phyloP scores from a whole-genome alignment of 2,888 invertebrate species.

The Lasioglossum leucozonium region DNA sequence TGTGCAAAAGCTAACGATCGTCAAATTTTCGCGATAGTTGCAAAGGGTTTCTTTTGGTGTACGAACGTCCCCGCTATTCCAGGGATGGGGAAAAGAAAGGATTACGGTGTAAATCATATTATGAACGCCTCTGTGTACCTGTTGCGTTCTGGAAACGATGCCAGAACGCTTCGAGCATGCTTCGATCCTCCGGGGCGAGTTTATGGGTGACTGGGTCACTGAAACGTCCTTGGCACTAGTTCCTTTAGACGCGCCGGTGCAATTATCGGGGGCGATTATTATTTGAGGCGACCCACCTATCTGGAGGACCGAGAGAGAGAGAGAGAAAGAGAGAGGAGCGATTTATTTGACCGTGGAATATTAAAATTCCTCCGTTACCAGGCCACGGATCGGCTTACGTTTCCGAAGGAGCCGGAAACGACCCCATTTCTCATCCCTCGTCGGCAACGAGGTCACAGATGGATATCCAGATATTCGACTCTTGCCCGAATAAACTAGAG shows the following conservation, averaged over 20 bases:
- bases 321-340: neutral
- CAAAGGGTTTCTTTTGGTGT: neutral
- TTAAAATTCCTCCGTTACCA: slow-evolving; percentile 33
- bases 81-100: neutral
- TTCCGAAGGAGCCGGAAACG: slow-evolving; percentile 45
- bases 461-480: slow-evolving; percentile 35
- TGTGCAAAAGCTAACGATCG: too few species aligned
- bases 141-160: slow-evolving; percentile 28
- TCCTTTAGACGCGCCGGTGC: neutral
- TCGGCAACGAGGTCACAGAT: slow-evolving; percentile 34
- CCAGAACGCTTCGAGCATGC: neutral
- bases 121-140: slow-evolving; percentile 6
- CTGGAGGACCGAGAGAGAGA: neutral
- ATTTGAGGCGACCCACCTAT: slow-evolving; percentile 1
- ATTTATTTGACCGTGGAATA: slow-evolving; percentile 40
- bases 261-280: slow-evolving; percentile 37
- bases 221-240: slow-evolving; percentile 8
- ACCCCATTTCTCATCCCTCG: slow-evolving; percentile 38
- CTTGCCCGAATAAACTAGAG: slow-evolving; percentile 27
- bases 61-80: neutral
- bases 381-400: slow-evolving; percentile 39
- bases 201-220: slow-evolving; percentile 6
- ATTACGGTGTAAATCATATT: neutral
- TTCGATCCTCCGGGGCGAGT: slow-evolving; percentile 5
- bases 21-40: neutral